Base-by-base conservation (phyloP, 2,113 vertebrate genomes). In the Callocephalon fimbriatum region DNA sequence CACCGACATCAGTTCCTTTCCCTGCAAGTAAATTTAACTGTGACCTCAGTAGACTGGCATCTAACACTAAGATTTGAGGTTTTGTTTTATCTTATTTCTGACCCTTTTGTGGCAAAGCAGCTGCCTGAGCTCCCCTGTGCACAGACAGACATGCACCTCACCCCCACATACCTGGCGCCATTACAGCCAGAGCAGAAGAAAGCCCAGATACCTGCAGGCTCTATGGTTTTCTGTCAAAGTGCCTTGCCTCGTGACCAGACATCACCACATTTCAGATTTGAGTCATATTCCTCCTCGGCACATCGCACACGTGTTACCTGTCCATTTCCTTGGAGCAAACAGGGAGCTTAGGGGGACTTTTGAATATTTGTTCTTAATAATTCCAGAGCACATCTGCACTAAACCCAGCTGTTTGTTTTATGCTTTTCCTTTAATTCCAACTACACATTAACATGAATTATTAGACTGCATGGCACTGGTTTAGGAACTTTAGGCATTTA, bases 21-120 rank as follows among this genome's bases (percentile, higher is more conserved):
- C 93, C 91, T 91, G 61, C 79, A 88, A 95, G 91, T 81, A 92
- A 91, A 91, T 89, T 89, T 95, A 96, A 89, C 83, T 0, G 83
- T 91, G 92, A 95, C 80, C 68, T 96, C 97, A 95, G 92, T 32
- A 68, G 92, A 84, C 88, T 92, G 90, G 95, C 79, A 97, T 95
- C 93, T 90, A 84, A 83, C 61, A 48, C 72, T 12, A 63, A 44
- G 42, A 95, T 94, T 90, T 88, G 37, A 54, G 59, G 71, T 90
- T 92, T 90, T n/a, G 3, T 87, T 95, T 92, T 91, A 84, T 65
- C 83, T 88, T 86, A 85, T 88, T 97, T 89, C 90, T 85, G 86
- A 75, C 80, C 56, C n/a, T 93, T 73, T 50, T 4, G 2, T 2
- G 27, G 53, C 7, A 5, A 56, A 93, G 73, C 11, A 0, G 61